Evolutionary conservation across 2,797 vertebrate species (phyloP).

Genomic region (Lacerta bilineata): DNA sequence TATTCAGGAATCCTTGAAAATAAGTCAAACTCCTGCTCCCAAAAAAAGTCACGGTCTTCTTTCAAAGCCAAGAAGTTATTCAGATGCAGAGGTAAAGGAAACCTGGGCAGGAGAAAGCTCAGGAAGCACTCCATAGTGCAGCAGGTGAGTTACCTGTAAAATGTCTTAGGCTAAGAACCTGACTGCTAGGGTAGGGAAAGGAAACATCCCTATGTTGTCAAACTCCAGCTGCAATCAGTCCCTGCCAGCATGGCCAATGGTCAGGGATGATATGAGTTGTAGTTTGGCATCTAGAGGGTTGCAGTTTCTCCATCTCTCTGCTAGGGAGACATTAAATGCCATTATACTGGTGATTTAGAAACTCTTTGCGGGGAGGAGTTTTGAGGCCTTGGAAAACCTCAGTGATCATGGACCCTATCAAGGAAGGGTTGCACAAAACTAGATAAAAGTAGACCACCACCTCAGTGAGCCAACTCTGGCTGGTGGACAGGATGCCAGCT

Average conservation of each 20-base stretch:
- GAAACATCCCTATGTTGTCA: background rate
- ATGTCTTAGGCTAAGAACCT: background rate
- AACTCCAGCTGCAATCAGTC: too few species aligned
- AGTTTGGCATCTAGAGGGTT: background rate
- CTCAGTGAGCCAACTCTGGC: too few species aligned
- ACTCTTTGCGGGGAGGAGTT: too few species aligned
- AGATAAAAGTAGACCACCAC: too few species aligned
- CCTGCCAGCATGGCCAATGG: too few species aligned
- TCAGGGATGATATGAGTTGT: too few species aligned
- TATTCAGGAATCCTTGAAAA: background rate
- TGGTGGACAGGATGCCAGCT: too few species aligned
- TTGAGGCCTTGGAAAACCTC: too few species aligned
- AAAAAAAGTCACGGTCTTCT: background rate
- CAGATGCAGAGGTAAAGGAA: background rate
- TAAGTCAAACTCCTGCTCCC: background rate
- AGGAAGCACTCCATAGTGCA: background rate
- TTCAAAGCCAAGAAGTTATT: conserved; percentile 7
- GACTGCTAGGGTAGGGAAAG: background rate
- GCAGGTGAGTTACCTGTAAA: background rate
- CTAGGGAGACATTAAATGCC: too few species aligned
- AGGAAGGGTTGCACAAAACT: too few species aligned
- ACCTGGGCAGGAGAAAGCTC: background rate
- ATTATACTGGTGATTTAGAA: too few species aligned
- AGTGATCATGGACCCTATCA: too few species aligned
- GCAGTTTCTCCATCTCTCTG: background rate